Base-by-base conservation (phyloP, 1,140 invertebrate genomes). In the Rhopalosiphum maidis region DNA sequence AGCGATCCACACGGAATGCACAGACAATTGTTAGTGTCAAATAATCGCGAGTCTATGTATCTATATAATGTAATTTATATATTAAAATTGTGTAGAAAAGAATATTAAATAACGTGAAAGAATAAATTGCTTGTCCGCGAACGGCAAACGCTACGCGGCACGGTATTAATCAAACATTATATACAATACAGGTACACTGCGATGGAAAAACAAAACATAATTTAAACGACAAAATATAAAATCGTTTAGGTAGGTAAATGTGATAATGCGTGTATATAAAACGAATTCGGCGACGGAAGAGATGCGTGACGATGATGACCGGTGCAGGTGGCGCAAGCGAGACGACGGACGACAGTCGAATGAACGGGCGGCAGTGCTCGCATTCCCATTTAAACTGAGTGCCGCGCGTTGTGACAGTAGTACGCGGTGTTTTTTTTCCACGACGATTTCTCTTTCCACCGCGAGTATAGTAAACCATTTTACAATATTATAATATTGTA, bases 361-460 rank as follows among this genome's bases (percentile, higher is more conserved):
- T 90, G 89, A 90, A 68, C 55, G 89, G 25, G 37, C 37, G 35
- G 37, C 54, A 11, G 25, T 22, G 89, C 89, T 68, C 89, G 89
- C 89, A 55, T 68, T 43, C 7, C 55, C 89, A 68, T 90, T 90
- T 90, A 90, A 89, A 68, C 89, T 41, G 88, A 90, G 37, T 25
- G 35, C 11, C 35, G 22, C 54, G 37, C 54, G 37, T 21, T 46
- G 23, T n/a, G 37, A n/a, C 25, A 18, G 30, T 35, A 21, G 22
- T 51, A 88, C 87, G 21, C 46, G 0, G 48, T 9, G 18, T 90
- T 23, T n/a, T 68, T 90, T 90, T n/a, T 3, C 37, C 15, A 18
- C 54, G 54, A 48, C 54, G 89, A 68, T 90, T 90, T 90, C 89
- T 90, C 89, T 90, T 90, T 30, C 89, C 54, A 43, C 89, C 25